Evolutionary conservation across 2,113 vertebrate genomes (phyloP), one percentile per base, ranked within the genome.

Genomic region (Oryzias celebensis): DNA sequence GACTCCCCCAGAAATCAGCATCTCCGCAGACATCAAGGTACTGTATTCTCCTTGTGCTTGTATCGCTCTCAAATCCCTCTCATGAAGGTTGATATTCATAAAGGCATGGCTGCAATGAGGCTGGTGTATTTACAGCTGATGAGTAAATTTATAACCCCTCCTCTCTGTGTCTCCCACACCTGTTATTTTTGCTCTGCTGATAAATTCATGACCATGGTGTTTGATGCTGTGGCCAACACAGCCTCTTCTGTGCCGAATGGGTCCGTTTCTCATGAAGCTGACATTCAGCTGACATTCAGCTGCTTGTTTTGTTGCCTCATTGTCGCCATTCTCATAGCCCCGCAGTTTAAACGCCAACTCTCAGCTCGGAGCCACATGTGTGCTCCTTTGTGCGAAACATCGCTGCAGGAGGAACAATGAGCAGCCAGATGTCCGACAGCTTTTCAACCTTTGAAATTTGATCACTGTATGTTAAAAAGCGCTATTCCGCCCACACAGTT

Each of bases 1-100:
- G 51, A 85, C 95, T n/a, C 96, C 96, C 0, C 82, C 93, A 0
- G 93, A 96, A 86, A 95, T 98, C 48, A 93, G 93, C 42, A 84
- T 93, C 2, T 87, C 81, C 20, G 90, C 88, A 3, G 91, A 93
- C 71, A 93, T 93, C 71, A 90, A 92, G 74, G 97, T 97, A 87
- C 7, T 14, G 7, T 59, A 60, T 57, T 61, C 51, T 0, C n/a
- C 42, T 14, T 22, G 14, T 36, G 2, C 60, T 47, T 28, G 22
- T 58, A 22, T 57, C 53, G 20, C 42, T 4, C 0, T 68, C 46
- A 62, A 43, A 44, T 17, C 12, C 14, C 16, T 58, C 57, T 55
- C 24, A 50, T 15, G 50, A 44, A 41, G 60, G 49, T 49, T 79
- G 58, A 31, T 48, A 54, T 17, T 18, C 16, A 52, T 44, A 36